Conservation (phyloP, 1,140 invertebrate species). For the Orius laevigatus region DNA sequence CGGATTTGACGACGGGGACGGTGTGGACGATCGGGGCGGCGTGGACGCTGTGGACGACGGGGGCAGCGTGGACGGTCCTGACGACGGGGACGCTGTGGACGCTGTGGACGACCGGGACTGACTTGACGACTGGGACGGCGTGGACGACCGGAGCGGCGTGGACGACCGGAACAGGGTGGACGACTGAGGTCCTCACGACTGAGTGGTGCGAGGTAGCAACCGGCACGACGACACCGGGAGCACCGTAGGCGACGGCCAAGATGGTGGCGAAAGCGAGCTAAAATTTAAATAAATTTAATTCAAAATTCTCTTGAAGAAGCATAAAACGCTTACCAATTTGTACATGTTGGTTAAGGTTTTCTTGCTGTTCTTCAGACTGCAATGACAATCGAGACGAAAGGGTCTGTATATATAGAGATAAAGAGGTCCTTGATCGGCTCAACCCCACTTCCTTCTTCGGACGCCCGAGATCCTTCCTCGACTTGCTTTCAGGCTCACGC, state of each 20-base stretch:
- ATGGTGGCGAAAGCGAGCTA: conserved; percentile 33
- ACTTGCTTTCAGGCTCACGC: too few relatives aligned
- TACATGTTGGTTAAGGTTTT: conserved; percentile 23
- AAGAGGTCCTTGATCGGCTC: background rate
- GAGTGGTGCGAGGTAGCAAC: conserved; percentile 15
- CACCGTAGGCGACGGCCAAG: conserved; percentile 34
- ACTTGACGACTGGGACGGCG: conserved; percentile 16
- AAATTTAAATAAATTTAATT: conserved; percentile 12
- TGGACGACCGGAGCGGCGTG: conserved; percentile 26
- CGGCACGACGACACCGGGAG: conserved; percentile 23
- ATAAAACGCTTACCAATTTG: conserved; percentile 29
- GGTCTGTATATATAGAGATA: conserved; percentile 2
- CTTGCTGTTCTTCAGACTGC: conserved; percentile 14
- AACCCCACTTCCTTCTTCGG: too few relatives aligned
- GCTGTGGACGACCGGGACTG: conserved; percentile 19
- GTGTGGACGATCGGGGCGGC: conserved; percentile 27
- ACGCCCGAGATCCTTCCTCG: too few relatives aligned
- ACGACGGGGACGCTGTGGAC: conserved; percentile 15
- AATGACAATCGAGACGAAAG: background rate
- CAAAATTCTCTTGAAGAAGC: conserved; percentile 12
- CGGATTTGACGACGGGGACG: conserved; percentile 22
- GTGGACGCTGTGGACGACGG: conserved; percentile 30
- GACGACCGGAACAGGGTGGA: conserved; percentile 23
- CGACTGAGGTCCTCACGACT: conserved; percentile 14
- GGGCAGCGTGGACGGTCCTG: conserved; percentile 15